A percentile compares a stretch with the other conserved stretches of the same genome.
These are phyloP conservation scores for Cranoglanis bouderius DNA, from an alignment of 2,113 vertebrate genomes.

Conservation along the genomic window DNA sequence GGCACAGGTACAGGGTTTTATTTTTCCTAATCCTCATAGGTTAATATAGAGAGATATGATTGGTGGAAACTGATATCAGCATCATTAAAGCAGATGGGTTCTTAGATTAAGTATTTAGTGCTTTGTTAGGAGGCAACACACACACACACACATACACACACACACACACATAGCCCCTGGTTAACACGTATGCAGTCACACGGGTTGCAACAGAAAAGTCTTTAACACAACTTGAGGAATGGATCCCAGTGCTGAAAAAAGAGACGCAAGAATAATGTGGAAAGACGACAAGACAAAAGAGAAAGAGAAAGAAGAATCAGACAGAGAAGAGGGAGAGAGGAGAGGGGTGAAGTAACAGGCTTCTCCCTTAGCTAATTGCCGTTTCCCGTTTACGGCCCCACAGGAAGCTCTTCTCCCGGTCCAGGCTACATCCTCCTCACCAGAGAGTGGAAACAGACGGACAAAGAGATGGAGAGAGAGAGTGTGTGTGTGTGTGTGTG, in stretches of 20 bases:
- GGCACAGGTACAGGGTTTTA: background rate
- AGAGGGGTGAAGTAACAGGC: background rate
- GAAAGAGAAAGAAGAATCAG: background rate
- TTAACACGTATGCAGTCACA: background rate
- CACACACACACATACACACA: background rate
- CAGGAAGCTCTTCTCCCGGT: slow-evolving; percentile 74
- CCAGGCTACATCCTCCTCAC: slow-evolving; percentile 72
- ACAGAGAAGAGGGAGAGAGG: background rate
- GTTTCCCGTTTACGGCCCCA: slow-evolving; percentile 75
- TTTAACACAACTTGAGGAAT: background rate
- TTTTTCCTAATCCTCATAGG: background rate
- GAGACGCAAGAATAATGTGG: too few relatives aligned
- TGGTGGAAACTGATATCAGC: slow-evolving; percentile 13
- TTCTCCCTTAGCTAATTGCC: slow-evolving; percentile 51
- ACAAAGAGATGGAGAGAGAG: slow-evolving; percentile 14
- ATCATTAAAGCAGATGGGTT: background rate
- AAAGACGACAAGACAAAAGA: background rate
- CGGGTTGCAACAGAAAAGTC: background rate
- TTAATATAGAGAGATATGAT: background rate
- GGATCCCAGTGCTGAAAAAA: background rate
- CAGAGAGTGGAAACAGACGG: slow-evolving; percentile 46
- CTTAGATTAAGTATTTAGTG: background rate
- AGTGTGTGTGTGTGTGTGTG: background rate
- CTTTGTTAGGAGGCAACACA: background rate
- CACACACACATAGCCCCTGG: background rate